Base-by-base conservation (phyloP, 2,113 vertebrate species). In the Cyanistes caeruleus region DNA sequence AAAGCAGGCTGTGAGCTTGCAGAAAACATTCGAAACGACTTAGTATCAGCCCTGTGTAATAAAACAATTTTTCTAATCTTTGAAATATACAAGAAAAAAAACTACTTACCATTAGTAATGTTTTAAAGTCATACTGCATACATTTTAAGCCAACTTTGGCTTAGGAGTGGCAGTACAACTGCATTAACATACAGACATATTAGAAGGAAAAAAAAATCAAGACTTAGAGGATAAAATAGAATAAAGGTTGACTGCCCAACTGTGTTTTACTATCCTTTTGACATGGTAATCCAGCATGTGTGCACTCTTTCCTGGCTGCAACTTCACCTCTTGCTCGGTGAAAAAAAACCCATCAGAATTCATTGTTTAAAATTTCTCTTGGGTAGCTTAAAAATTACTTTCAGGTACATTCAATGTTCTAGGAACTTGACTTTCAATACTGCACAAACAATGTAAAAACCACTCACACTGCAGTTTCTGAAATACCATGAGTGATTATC, bases 401-500 rank as follows among this genome's bases (percentile, higher is more conserved):
- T 88, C 79, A 93, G 64, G 90, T 90, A 92, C 55, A 56, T 43
- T 37, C 75, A 84, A 0, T 73, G 74, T 37, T 84, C 41, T 68
- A 81, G 59, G 33, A 93, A 70, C 27, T 56, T 37, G 25, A 86
- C 63, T 95, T 86, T 72, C 72, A 64, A 86, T 80, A 77, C 48
- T 53, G 41, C 39, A 72, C 7, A 87, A 56, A 84, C 68, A 94
- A 74, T 55, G 64, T n/a, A 89, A 84, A 93, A 95, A 60, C 23
- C 53, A 76, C 82, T 91, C 75, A 70, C 83, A 11, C 60, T 89
- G 92, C 87, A 92, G 46, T 92, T 94, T 89, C 68, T 95, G 72
- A 94, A 97, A 97, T 85, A 78, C 74, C 72, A 84, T 83, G 87
- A 81, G 78, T 82, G 91, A 96, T 92, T 89, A 92, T 92, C 90